Percentiles rank a stretch among this genome's conserved stretches.
These are phyloP conservation scores for Hypercompe scribonia DNA, from an alignment of 2,888 invertebrate species.

Conservation along the genomic window DNA sequence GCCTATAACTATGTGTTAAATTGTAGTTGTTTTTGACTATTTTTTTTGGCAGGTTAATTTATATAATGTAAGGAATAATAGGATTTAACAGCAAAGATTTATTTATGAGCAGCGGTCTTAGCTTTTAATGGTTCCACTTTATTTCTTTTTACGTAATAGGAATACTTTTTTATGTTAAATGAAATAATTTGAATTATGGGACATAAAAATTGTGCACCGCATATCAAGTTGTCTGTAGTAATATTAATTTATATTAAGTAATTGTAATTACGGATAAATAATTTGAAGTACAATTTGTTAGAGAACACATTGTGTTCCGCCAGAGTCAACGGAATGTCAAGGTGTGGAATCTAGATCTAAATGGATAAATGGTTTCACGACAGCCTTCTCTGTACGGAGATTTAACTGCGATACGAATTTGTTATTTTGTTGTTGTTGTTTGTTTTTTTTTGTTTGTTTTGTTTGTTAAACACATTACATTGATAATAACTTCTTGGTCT, in stretches of 20 bases:
- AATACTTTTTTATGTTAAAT: no score
- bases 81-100: no score
- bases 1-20: no score
- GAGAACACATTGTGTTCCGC: conserved; percentile 7
- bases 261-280: not conserved
- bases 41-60: no score
- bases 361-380: conserved; percentile 38
- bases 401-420: conserved; percentile 25
- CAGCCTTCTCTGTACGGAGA: conserved; percentile 32
- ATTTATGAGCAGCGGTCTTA: no score
- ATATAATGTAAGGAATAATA: no score
- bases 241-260: not conserved
- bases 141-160: no score
- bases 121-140: no score
- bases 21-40: no score
- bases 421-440: conserved; percentile 26
- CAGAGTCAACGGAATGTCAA: conserved; percentile 37
- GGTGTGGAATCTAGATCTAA: conserved; percentile 43
- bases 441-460: no score
- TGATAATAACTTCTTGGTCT: not conserved
- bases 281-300: conserved; percentile 7
- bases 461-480: not conserved
- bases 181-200: no score
- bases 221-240: not conserved
- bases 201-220: no score